Base-by-base conservation (phyloP, 2,888 invertebrate species). In the Incurvaria masculella region DNA sequence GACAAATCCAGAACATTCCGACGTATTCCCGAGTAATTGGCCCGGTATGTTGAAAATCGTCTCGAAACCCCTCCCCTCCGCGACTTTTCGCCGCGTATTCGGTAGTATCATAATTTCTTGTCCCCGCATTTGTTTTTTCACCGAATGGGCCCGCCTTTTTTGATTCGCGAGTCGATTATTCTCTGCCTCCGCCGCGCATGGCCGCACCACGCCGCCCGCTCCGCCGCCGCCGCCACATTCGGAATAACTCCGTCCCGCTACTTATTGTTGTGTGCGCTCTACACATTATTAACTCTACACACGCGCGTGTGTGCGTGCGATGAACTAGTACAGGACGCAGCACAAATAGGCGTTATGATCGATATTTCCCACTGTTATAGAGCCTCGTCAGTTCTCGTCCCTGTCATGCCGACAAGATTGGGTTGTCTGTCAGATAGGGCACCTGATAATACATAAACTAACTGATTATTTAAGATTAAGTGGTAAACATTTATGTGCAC, bases 61-160 rank as follows among this genome's bases (percentile, higher is more conserved):
- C 39, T 40, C 47, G 42, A 44, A 46, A 47, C 45, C 45, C 44
- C 33, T 33, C 44, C 33, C 21, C 21, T 42, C 10, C 58, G 59
- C 59, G 57, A 60, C 69, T 72, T 73, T 73, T 74, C 61, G 56
- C 51, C 60, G 64, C 71, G 66, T 70, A 73, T 73, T 73, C 69
- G 72, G 74, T 68, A 65, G 71, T 69, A 73, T 73, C 73, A 73
- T 74, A 72, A 73, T 66, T 75, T 74, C 72, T 73, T 75, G 69
- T 67, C 63, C 62, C 55, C 57, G 56, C 58, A 56, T 51, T 52
- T 51, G 55, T 60, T 61, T 62, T 56, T 58, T 42, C 21, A 17
- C 14, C n/a, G 42, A 42, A 14, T 3, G 6, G 26, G 41, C 20
- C 42, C 44, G 47, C 21, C 38, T 47, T 47, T 49, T 49, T 48